Percentiles rank a stretch among this genome's conserved stretches.
phyloP scores from a whole-genome alignment of 2,113 vertebrate genomes.

The Equus quagga region DNA sequence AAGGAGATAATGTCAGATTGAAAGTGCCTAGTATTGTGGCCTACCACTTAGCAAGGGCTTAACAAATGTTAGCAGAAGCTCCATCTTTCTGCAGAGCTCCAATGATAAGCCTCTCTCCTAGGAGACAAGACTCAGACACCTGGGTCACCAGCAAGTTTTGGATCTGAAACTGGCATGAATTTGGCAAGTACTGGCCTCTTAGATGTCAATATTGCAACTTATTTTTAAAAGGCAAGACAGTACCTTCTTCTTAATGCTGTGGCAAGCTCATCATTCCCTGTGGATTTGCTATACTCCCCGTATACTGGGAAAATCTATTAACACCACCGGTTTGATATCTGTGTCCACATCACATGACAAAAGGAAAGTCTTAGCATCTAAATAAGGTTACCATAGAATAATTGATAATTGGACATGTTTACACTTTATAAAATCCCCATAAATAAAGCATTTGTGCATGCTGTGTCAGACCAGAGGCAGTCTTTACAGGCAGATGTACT shows the following conservation, averaged over 20 bases:
- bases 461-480: not conserved
- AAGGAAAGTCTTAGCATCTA: slow-evolving; percentile 9
- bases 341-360: not conserved
- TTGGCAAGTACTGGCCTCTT: not conserved
- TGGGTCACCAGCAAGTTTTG: not conserved
- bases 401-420: not conserved
- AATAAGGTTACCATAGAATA: slow-evolving; percentile 1
- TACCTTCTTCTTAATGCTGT: not conserved
- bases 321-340: not conserved
- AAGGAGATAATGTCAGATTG: not conserved
- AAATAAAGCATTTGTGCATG: not conserved
- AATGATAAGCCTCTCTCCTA: not conserved
- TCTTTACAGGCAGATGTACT: not conserved
- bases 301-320: not conserved
- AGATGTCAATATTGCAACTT: not conserved
- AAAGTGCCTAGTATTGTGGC: not conserved
- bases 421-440: not conserved
- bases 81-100: not conserved
- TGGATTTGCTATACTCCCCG: not conserved
- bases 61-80: not conserved
- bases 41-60: not conserved
- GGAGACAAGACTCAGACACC: not conserved
- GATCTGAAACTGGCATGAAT: not conserved
- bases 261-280: not conserved
- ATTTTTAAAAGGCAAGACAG: slow-evolving; percentile 37